These are phyloP conservation scores for Scomberomorus guttatus DNA, from an alignment of 2,797 vertebrate genomes.

Conservation along the genomic window DNA sequence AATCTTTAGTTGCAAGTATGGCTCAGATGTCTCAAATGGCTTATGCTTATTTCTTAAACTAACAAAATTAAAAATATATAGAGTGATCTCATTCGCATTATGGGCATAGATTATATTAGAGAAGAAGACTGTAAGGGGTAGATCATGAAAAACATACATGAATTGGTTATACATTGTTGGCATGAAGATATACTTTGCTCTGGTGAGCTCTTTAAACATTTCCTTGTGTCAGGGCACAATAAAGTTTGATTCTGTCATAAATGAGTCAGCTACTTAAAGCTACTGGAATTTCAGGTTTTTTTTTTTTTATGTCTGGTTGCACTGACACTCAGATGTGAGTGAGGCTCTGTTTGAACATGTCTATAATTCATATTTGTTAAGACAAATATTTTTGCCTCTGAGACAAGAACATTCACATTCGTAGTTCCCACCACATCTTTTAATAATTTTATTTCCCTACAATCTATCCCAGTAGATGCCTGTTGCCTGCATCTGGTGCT, in stretches of 20 bases:
- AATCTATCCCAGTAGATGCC: not conserved
- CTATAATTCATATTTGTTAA: conserved; percentile 58
- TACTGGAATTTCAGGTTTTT: conserved; percentile 81
- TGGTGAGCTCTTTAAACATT: conserved; percentile 1
- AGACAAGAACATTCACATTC: conserved; percentile 39
- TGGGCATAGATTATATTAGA: not conserved
- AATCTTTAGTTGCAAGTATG: not conserved
- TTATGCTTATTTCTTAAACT: not conserved
- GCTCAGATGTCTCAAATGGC: not conserved
- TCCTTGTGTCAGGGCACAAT: not conserved
- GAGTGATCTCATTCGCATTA: not conserved
- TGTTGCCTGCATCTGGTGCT: not conserved
- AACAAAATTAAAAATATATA: not conserved
- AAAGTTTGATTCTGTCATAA: conserved; percentile 30
- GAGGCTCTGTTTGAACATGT: conserved; percentile 77
- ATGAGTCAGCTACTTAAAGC: conserved; percentile 45
- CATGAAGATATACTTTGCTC: not conserved
- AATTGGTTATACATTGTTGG: not conserved
- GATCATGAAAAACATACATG: not conserved
- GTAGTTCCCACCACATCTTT: conserved; percentile 30
- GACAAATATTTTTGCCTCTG: conserved; percentile 27
- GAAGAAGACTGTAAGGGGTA: not conserved
- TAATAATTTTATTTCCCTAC: not conserved
- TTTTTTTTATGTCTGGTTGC: conserved; percentile 65
- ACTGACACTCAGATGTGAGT: conserved; percentile 58